These are phyloP conservation scores for Tenebrio molitor DNA, from an alignment of 1,140 invertebrate species.

Conservation along the genomic window DNA sequence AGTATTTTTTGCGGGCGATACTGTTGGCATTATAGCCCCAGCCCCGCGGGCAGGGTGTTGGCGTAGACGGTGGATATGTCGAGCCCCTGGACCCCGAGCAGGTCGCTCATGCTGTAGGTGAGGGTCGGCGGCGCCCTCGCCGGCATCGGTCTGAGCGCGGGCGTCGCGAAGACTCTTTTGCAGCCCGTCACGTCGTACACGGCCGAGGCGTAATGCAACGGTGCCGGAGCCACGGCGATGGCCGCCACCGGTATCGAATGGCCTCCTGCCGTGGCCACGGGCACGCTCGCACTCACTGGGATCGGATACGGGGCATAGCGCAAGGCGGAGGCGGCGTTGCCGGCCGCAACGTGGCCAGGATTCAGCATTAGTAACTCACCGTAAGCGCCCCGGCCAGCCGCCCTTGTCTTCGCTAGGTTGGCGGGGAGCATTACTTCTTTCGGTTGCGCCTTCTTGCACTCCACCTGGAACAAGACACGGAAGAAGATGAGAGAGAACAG, in stretches of 20 bases:
- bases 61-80: conserved; percentile 75
- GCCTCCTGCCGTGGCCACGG: conserved; percentile 65
- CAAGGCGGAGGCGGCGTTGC: conserved; percentile 69
- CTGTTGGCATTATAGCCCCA: conserved; percentile 75
- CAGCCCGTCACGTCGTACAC: conserved; percentile 71
- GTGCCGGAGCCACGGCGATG: conserved; percentile 64
- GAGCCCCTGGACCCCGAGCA: conserved; percentile 76
- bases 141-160: conserved; percentile 63
- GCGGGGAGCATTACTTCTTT: conserved; percentile 99
- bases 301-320: conserved; percentile 77
- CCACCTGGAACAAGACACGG: conserved; percentile 86
- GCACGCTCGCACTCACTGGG: conserved; percentile 68
- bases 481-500: conserved; percentile 15
- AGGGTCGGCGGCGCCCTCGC: conserved; percentile 67
- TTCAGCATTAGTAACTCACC: conserved; percentile 95
- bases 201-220: conserved; percentile 63
- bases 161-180: conserved; percentile 68
- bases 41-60: conserved; percentile 68
- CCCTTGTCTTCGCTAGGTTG: conserved; percentile 93
- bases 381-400: conserved; percentile 91
- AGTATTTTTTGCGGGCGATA: too few relatives aligned
- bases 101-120: conserved; percentile 78
- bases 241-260: conserved; percentile 61
- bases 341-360: conserved; percentile 66
- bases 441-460: conserved; percentile 99